phyloP scores from a whole-genome alignment of 2,888 invertebrate species.

The Drosophila lacicola region DNA sequence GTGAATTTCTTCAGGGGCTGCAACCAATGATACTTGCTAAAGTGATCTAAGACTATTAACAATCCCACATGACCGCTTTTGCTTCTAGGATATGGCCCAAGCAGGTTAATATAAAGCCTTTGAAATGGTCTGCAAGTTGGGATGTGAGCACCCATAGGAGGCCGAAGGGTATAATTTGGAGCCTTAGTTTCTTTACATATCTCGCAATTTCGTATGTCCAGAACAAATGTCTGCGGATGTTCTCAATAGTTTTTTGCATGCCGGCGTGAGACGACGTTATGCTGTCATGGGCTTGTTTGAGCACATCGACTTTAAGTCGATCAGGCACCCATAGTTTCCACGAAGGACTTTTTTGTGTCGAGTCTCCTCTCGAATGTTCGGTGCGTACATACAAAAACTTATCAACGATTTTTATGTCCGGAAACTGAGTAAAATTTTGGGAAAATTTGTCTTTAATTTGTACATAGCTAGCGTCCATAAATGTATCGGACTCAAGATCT shows the following conservation, averaged over 20 bases:
- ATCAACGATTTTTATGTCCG: neutral
- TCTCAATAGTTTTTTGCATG: conserved; percentile 23
- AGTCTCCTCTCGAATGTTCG: neutral
- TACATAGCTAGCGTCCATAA: neutral
- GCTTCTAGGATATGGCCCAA: conserved; percentile 15
- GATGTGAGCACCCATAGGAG: conserved; percentile 9
- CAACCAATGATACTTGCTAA: conserved; percentile 20
- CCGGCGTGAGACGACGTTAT: conserved; percentile 12
- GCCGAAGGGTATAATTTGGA: conserved; percentile 11
- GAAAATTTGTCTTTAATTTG: neutral
- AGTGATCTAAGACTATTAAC: neutral
- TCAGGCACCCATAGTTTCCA: conserved; percentile 7
- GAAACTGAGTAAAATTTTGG: neutral
- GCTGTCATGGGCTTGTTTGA: conserved; percentile 23
- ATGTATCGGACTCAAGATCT: neutral
- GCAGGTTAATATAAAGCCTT: neutral
- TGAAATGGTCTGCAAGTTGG: neutral
- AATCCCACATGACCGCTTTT: conserved; percentile 13
- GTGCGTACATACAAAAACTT: conserved; percentile 7
- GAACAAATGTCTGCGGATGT: conserved; percentile 13
- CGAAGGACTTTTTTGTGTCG: conserved; percentile 3
- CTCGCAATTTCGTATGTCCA: conserved; percentile 11
- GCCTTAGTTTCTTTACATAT: conserved; percentile 14
- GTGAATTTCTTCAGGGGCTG: conserved; percentile 23
- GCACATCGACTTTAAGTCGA: neutral